Evolutionary conservation across 23 tunicate species (phyloP).

Genomic region (Clavelina lepadiformis): DNA sequence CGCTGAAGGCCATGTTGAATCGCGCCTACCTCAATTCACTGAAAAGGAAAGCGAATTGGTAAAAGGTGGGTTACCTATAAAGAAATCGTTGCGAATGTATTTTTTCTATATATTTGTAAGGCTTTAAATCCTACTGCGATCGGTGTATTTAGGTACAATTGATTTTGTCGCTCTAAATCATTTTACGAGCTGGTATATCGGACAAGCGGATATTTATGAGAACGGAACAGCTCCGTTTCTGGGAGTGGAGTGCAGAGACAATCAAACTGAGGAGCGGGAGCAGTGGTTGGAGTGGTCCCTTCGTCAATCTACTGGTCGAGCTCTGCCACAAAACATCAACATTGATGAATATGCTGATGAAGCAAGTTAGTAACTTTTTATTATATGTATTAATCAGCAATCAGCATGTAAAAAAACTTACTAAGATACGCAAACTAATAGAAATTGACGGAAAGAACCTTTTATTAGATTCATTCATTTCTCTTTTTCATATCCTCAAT

Average conservation of each 20-base stretch:
- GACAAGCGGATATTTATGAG: slow-evolving; percentile 40
- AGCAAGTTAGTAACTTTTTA: too few relatives aligned
- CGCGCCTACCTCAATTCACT: slow-evolving; percentile 66
- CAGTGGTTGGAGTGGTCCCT: not conserved
- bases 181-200: slow-evolving; percentile 45
- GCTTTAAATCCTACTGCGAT: too few relatives aligned
- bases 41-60: slow-evolving; percentile 27
- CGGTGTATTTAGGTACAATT: slow-evolving; percentile 65
- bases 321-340: not conserved
- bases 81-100: too few relatives aligned
- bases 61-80: slow-evolving; percentile 57
- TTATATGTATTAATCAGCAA: too few relatives aligned
- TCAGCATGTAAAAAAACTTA: too few relatives aligned
- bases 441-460: too few relatives aligned
- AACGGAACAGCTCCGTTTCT: slow-evolving; percentile 48
- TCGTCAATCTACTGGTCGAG: not conserved
- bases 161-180: slow-evolving; percentile 65
- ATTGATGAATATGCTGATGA: too few relatives aligned
- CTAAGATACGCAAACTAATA: too few relatives aligned
- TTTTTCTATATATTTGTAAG: too few relatives aligned
- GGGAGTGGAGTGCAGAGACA: slow-evolving; percentile 9
- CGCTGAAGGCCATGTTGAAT: slow-evolving; percentile 33
- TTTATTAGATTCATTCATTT: too few relatives aligned
- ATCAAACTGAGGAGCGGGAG: not conserved
- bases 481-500: too few relatives aligned